Percentiles rank a stretch among this genome's conserved stretches.
phyloP scores from a whole-genome alignment of 2,888 invertebrate genomes.

The Pterostichus madidus region DNA sequence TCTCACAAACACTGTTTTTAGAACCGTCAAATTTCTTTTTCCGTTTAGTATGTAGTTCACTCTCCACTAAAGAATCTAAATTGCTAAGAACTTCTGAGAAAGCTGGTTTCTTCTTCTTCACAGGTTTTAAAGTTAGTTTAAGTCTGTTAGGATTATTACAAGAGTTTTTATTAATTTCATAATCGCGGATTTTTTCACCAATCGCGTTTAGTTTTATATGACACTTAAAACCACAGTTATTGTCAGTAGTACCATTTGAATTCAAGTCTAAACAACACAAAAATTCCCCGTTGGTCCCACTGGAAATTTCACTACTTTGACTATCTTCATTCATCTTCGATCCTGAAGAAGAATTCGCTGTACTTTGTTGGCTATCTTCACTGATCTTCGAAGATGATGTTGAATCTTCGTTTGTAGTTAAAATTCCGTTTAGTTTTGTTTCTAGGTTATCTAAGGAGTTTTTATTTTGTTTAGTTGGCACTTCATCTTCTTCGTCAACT shows the following conservation, averaged over 20 bases:
- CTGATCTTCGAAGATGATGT: constrained; percentile 16
- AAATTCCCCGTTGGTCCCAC: background rate
- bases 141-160: constrained; percentile 45
- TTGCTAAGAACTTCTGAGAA: constrained; percentile 57
- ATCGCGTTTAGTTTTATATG: constrained; percentile 31
- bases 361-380: constrained; percentile 22
- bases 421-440: background rate
- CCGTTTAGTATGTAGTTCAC: background rate
- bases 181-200: constrained; percentile 33
- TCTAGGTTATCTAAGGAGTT: constrained; percentile 12
- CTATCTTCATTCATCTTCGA: constrained; percentile 23
- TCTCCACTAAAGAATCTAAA: constrained; percentile 45
- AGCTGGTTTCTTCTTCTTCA: constrained; percentile 46
- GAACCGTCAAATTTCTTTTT: background rate
- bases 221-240: constrained; percentile 42
- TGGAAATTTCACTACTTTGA: constrained; percentile 4
- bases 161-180: constrained; percentile 47
- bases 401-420: constrained; percentile 28
- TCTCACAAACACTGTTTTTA: constrained; percentile 6
- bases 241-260: constrained; percentile 16
- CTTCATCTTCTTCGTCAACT: constrained; percentile 55
- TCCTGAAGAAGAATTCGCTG: background rate
- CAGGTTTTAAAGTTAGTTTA: constrained; percentile 54
- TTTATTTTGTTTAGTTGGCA: constrained; percentile 44
- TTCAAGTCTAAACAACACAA: constrained; percentile 39